Conservation (phyloP, 2,113 vertebrate species). For the Microtus richardsoni region DNA sequence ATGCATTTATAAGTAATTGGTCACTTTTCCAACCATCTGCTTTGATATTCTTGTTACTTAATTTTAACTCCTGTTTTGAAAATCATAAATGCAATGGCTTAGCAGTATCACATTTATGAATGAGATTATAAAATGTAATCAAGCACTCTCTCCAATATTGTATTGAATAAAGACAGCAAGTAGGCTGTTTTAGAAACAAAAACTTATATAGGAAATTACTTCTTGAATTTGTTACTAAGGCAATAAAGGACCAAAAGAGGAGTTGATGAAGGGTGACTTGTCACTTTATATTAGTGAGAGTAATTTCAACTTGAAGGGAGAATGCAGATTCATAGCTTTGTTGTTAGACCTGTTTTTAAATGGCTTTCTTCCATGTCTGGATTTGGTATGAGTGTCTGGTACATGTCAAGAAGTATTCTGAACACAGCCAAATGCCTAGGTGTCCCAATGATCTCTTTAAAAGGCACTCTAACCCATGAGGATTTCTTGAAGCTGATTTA, state of each 20-base stretch:
- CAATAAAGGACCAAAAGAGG: constrained; percentile 48
- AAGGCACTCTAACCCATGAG: neutral
- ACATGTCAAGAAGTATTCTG: neutral
- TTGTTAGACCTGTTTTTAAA: constrained; percentile 44
- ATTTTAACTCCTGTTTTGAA: constrained; percentile 6
- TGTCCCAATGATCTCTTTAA: neutral
- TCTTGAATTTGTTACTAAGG: neutral
- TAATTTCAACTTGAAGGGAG: constrained; percentile 21
- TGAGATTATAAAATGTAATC: constrained; percentile 28
- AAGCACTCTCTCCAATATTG: neutral
- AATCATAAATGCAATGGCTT: neutral
- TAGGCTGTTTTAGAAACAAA: constrained; percentile 42
- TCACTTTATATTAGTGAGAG: constrained; percentile 35
- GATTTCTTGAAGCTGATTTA: neutral
- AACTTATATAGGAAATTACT: neutral
- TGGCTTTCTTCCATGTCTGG: neutral
- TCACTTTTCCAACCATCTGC: neutral
- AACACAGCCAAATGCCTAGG: neutral
- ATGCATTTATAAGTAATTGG: neutral
- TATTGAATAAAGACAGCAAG: neutral
- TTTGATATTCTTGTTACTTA: neutral
- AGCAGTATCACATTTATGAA: constrained; percentile 35
- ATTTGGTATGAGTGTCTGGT: constrained; percentile 2
- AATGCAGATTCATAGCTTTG: constrained; percentile 52
- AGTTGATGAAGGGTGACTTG: neutral